A percentile compares a stretch with the other conserved stretches of the same genome.
Evolutionary conservation across 2,888 invertebrate genomes (phyloP).

Genomic region (Meloe dianella): DNA sequence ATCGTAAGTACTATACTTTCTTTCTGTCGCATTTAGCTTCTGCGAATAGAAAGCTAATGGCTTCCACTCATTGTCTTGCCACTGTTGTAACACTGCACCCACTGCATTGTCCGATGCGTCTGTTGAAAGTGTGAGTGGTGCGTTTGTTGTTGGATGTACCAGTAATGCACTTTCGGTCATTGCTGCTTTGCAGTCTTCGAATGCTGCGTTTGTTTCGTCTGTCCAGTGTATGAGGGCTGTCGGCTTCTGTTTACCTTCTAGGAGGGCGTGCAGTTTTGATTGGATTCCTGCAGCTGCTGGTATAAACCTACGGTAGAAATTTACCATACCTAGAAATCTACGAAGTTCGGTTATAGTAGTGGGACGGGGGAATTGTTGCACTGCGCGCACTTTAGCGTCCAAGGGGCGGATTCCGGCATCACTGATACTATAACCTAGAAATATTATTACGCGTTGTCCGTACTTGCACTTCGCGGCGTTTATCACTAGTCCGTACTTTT

Average conservation of each 20-base stretch:
- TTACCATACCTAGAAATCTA: conserved; percentile 50
- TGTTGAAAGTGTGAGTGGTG: not conserved
- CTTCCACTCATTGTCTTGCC: conserved; percentile 38
- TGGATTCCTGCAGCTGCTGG: conserved; percentile 49
- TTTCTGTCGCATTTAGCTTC: conserved; percentile 45
- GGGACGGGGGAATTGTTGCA: conserved; percentile 42
- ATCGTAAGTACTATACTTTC: conserved; percentile 53
- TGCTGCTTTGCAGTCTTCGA: conserved; percentile 36
- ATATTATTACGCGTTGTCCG: conserved; percentile 24
- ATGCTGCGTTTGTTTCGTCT: conserved; percentile 38
- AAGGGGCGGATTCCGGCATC: conserved; percentile 41
- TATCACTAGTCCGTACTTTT: conserved; percentile 40
- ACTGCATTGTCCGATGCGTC: conserved; percentile 38
- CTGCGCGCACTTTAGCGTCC: conserved; percentile 45
- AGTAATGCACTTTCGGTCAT: conserved; percentile 12
- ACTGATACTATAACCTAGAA: conserved; percentile 33
- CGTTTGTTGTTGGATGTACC: conserved; percentile 17
- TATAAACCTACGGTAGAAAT: conserved; percentile 52
- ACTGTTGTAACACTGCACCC: conserved; percentile 52
- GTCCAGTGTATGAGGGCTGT: conserved; percentile 17
- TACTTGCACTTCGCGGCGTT: conserved; percentile 49
- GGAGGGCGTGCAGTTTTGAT: conserved; percentile 41
- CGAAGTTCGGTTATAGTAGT: conserved; percentile 43
- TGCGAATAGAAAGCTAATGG: conserved; percentile 51
- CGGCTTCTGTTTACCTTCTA: conserved; percentile 33